Conservation (phyloP, 2,888 invertebrate genomes). For the Epiblema foenella region DNA sequence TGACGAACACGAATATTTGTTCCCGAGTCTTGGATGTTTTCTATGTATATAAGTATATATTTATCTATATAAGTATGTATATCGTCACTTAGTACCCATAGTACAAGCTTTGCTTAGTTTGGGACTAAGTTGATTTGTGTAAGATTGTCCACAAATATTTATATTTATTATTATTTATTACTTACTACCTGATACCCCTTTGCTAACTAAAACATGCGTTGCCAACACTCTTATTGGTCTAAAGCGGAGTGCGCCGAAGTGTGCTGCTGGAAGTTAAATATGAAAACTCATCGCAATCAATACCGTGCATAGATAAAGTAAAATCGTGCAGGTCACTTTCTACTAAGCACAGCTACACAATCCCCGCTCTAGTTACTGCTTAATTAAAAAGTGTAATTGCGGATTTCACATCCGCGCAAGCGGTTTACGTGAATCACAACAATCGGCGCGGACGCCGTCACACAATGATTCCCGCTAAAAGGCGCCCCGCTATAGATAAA, state of each 20-base stretch:
- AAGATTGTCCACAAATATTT: no score
- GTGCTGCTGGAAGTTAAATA: slow-evolving; percentile 17
- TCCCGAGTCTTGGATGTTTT: no score
- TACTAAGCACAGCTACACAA: slow-evolving; percentile 72
- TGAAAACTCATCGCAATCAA: slow-evolving; percentile 37
- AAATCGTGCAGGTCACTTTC: slow-evolving; percentile 74
- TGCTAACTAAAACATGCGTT: not conserved
- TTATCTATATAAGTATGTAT: no score
- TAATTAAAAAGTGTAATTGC: slow-evolving; percentile 84
- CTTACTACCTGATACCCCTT: not conserved
- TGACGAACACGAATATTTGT: no score
- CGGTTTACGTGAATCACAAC: slow-evolving; percentile 79
- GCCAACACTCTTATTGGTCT: not conserved
- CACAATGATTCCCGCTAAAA: slow-evolving; percentile 66
- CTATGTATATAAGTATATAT: no score
- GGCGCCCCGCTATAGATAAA: slow-evolving; percentile 44
- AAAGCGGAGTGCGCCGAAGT: not conserved
- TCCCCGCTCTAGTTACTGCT: slow-evolving; percentile 81
- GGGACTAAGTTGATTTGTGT: no score
- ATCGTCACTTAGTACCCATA: no score
- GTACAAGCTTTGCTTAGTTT: no score
- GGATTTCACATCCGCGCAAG: slow-evolving; percentile 83
- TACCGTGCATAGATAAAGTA: slow-evolving; percentile 42
- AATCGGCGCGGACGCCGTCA: slow-evolving; percentile 61
- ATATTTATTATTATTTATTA: no score